These are phyloP conservation scores for Drosophila diplacantha DNA, from an alignment of 2,888 invertebrate species.

Conservation along the genomic window DNA sequence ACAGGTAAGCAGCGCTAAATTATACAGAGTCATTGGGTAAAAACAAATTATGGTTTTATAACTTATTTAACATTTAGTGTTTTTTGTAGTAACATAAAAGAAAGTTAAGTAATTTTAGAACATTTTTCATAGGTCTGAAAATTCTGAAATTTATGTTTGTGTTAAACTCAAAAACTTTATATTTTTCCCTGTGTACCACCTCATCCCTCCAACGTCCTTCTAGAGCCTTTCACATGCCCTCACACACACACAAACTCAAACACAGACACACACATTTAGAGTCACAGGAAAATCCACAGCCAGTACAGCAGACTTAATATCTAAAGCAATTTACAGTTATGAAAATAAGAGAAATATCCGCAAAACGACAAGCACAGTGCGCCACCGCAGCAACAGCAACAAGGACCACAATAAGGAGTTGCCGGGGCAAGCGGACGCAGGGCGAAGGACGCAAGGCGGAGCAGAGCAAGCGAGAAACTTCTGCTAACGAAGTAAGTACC, in stretches of 20 bases:
- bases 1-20: too few relatives aligned
- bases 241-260: background rate
- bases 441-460: slow-evolving; percentile 19
- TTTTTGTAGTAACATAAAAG: too few relatives aligned
- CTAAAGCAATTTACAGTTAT: slow-evolving; percentile 76
- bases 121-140: too few relatives aligned
- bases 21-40: too few relatives aligned
- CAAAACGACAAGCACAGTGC: slow-evolving; percentile 65
- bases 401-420: slow-evolving; percentile 27
- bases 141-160: too few relatives aligned
- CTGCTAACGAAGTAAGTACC: slow-evolving; percentile 73
- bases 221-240: slow-evolving; percentile 2
- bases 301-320: slow-evolving; percentile 70
- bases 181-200: background rate
- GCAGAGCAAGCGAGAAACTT: slow-evolving; percentile 58
- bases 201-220: background rate
- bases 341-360: slow-evolving; percentile 75
- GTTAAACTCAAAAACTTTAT: background rate
- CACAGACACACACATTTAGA: slow-evolving; percentile 2
- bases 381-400: slow-evolving; percentile 34
- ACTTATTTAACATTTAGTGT: too few relatives aligned
- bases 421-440: slow-evolving; percentile 22
- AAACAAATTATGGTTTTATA: too few relatives aligned
- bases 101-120: too few relatives aligned
- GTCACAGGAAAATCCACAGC: slow-evolving; percentile 35